These are phyloP conservation scores for Gymnothorax reevesii DNA, from an alignment of 2,797 vertebrate species.

Conservation along the genomic window DNA sequence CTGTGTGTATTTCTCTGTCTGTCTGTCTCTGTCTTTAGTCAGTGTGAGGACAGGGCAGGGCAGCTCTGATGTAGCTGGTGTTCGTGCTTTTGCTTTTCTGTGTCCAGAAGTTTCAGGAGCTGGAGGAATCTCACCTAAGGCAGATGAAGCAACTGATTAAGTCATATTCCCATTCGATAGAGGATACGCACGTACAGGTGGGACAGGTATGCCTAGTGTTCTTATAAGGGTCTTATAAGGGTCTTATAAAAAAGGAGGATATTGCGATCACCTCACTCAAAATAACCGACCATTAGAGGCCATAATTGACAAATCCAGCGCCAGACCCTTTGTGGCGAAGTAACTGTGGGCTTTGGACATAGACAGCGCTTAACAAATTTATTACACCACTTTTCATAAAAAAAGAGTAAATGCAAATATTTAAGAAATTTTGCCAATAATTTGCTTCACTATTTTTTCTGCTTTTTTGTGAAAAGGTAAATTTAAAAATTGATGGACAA, in stretches of 20 bases:
- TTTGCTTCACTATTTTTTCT: too few relatives aligned
- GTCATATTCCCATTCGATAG: slow-evolving; percentile 89
- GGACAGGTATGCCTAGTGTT: slow-evolving; percentile 80
- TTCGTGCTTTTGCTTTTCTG: slow-evolving; percentile 15
- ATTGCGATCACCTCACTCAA: too few relatives aligned
- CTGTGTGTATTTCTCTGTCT: background rate
- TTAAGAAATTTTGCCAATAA: too few relatives aligned
- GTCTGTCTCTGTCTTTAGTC: slow-evolving; percentile 7
- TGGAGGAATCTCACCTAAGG: slow-evolving; percentile 85
- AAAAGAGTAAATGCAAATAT: too few relatives aligned
- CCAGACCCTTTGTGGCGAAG: background rate
- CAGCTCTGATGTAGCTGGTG: slow-evolving; percentile 17
- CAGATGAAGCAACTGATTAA: slow-evolving; percentile 93
- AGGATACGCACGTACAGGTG: slow-evolving; percentile 94
- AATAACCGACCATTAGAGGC: background rate
- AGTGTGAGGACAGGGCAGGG: background rate
- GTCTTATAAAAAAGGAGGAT: too few relatives aligned
- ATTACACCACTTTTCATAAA: too few relatives aligned
- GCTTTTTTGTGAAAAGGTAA: too few relatives aligned
- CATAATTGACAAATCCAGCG: background rate
- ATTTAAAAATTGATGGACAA: too few relatives aligned
- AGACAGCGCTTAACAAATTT: too few relatives aligned
- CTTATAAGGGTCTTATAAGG: too few relatives aligned
- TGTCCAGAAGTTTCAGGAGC: slow-evolving; percentile 86
- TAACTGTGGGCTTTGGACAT: too few relatives aligned